Percentiles rank a stretch among this genome's conserved stretches.
phyloP scores from a whole-genome alignment of 2,888 invertebrate genomes.

The Zootermopsis nevadensis region DNA sequence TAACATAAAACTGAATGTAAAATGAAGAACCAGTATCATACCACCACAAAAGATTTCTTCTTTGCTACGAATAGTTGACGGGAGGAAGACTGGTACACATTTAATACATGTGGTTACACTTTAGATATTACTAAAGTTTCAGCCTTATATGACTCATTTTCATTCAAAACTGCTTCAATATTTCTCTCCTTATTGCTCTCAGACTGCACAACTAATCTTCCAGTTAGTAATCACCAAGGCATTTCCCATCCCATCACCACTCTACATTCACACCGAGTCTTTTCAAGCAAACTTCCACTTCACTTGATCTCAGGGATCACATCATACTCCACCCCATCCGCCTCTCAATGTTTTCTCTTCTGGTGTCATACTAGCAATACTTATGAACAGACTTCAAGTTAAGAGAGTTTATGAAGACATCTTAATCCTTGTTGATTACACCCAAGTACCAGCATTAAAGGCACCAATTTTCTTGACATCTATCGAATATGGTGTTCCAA shows the following conservation, averaged over 20 bases:
- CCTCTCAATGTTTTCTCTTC: not conserved
- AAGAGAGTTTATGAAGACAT: conserved; percentile 29
- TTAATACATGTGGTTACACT: not conserved
- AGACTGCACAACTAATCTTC: conserved; percentile 22
- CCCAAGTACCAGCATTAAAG: not conserved
- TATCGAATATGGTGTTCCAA: not conserved
- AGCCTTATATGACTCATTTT: conserved; percentile 17
- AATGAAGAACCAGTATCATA: not conserved
- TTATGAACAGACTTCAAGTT: conserved; percentile 6
- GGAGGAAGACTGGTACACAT: not conserved
- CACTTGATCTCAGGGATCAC: conserved; percentile 30
- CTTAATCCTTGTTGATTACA: conserved; percentile 38
- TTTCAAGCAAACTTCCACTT: conserved; percentile 31
- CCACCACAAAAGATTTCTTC: not conserved
- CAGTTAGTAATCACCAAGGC: conserved; percentile 6
- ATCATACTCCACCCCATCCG: not conserved
- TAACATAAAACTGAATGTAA: not conserved
- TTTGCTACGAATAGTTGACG: not conserved
- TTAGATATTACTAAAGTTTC: not conserved
- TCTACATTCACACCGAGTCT: conserved; percentile 32
- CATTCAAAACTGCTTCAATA: not conserved
- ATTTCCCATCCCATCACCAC: not conserved
- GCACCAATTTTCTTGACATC: not conserved
- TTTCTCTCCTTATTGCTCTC: conserved; percentile 22
- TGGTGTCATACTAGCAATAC: not conserved